phyloP scores from a whole-genome alignment of 2,888 invertebrate species.

The Serripes groenlandicus region DNA sequence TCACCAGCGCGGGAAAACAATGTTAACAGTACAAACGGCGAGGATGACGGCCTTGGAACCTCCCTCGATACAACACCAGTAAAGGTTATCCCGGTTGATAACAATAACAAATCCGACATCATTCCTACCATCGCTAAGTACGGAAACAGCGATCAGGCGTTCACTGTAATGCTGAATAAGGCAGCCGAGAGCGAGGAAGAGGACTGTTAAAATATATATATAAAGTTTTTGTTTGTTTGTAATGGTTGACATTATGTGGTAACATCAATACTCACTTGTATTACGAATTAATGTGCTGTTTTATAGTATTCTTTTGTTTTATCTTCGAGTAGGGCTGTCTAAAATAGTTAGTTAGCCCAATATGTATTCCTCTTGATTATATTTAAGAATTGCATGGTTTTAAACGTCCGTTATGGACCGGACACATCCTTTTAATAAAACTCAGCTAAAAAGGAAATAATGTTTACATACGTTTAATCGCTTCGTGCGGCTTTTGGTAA shows the following conservation, averaged over 20 bases:
- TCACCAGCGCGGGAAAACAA: conserved; percentile 41
- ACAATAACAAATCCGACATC: conserved; percentile 53
- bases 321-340: too few species aligned
- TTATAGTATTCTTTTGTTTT: neutral
- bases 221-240: neutral
- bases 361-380: too few species aligned
- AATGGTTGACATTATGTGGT: too few species aligned
- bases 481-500: too few species aligned
- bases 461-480: too few species aligned
- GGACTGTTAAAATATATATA: conserved; percentile 54
- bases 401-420: too few species aligned
- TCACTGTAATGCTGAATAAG: conserved; percentile 53
- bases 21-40: conserved; percentile 61
- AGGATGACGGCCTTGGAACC: conserved; percentile 65
- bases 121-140: conserved; percentile 46
- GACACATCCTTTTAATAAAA: too few species aligned
- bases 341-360: too few species aligned
- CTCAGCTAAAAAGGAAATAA: too few species aligned
- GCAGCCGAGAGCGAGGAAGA: conserved; percentile 54
- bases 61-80: conserved; percentile 67
- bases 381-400: too few species aligned
- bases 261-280: conserved; percentile 4
- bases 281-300: conserved; percentile 1
- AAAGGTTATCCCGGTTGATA: conserved; percentile 45
- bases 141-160: conserved; percentile 43